These are phyloP conservation scores for Megalops atlanticus DNA, from an alignment of 2,113 vertebrate genomes.

Conservation along the genomic window DNA sequence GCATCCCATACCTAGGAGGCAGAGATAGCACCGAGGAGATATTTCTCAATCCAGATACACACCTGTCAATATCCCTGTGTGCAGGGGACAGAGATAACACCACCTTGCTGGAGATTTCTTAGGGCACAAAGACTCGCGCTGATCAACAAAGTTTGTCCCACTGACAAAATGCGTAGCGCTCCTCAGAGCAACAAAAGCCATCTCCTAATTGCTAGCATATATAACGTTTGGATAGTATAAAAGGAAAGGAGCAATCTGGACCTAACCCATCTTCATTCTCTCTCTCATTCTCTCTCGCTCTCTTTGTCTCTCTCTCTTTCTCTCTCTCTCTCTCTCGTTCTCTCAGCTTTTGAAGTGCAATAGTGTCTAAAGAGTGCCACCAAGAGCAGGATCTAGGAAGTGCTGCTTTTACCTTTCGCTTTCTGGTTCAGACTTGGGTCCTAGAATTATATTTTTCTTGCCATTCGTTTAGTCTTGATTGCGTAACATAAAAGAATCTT, in stretches of 20 bases:
- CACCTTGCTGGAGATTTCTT: neutral
- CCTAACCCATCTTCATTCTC: neutral
- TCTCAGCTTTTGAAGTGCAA: neutral
- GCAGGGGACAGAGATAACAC: conserved; percentile 9
- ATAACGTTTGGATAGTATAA: conserved; percentile 22
- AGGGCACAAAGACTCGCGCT: neutral
- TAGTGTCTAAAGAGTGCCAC: conserved; percentile 28
- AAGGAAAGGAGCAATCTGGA: neutral
- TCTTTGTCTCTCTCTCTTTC: neutral
- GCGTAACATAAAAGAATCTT: too few species aligned
- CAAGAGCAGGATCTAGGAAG: conserved; percentile 17
- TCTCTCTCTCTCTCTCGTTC: too few species aligned
- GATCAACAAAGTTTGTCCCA: conserved; percentile 23
- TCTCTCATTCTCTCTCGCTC: neutral
- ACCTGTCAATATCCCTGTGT: conserved; percentile 38
- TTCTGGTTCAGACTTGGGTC: too few species aligned
- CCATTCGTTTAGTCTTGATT: too few species aligned
- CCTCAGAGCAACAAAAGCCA: neutral
- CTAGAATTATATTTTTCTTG: too few species aligned
- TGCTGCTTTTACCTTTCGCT: neutral
- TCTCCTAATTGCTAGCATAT: conserved; percentile 19
- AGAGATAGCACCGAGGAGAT: conserved; percentile 30
- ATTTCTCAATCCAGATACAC: conserved; percentile 29
- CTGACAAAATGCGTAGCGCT: conserved; percentile 22
- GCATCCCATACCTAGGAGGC: conserved; percentile 13